Evolutionary conservation across 2,797 vertebrate species (phyloP).

Genomic region (Myripristis murdjan): DNA sequence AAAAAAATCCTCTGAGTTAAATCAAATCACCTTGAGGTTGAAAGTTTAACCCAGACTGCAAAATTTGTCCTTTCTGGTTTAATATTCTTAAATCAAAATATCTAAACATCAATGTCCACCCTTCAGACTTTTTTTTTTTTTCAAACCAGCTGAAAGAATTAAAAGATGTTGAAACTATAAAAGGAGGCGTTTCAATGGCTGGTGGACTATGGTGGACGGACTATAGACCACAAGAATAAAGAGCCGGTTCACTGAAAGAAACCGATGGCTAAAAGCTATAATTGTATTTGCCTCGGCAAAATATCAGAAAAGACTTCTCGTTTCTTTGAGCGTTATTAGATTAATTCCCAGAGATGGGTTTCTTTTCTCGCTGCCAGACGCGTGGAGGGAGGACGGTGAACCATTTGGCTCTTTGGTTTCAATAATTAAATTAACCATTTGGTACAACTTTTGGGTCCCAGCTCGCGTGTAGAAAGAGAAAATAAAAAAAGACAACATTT

Average conservation of each 20-base stretch:
- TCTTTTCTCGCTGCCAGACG: conserved; percentile 93
- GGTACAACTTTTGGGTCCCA: conserved; percentile 93
- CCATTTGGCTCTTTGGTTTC: conserved; percentile 97
- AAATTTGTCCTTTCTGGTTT: conserved; percentile 5
- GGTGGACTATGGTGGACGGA: conserved; percentile 79
- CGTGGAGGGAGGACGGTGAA: conserved; percentile 97
- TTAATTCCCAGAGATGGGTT: conserved; percentile 95
- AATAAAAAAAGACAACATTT: conserved; percentile 89
- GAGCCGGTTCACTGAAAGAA: conserved; percentile 87
- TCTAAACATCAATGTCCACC: conserved; percentile 35
- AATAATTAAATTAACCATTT: conserved; percentile 99
- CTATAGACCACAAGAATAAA: conserved; percentile 86
- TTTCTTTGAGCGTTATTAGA: conserved; percentile 98
- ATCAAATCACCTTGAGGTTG: neutral
- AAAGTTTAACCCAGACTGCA: neutral
- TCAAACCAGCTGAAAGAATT: conserved; percentile 79
- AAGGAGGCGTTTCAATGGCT: conserved; percentile 81
- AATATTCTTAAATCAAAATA: conserved; percentile 40
- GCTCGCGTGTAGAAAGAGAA: conserved; percentile 94
- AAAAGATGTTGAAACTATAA: conserved; percentile 86
- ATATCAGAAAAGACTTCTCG: conserved; percentile 97
- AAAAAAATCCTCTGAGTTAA: neutral
- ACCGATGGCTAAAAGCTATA: conserved; percentile 91
- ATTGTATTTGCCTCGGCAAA: conserved; percentile 98
- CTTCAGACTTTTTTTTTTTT: conserved; percentile 58